A percentile compares a stretch with the other conserved stretches of the same genome.
These are phyloP conservation scores for Lysandra bellargus DNA, from an alignment of 2,888 invertebrate genomes.

Conservation along the genomic window DNA sequence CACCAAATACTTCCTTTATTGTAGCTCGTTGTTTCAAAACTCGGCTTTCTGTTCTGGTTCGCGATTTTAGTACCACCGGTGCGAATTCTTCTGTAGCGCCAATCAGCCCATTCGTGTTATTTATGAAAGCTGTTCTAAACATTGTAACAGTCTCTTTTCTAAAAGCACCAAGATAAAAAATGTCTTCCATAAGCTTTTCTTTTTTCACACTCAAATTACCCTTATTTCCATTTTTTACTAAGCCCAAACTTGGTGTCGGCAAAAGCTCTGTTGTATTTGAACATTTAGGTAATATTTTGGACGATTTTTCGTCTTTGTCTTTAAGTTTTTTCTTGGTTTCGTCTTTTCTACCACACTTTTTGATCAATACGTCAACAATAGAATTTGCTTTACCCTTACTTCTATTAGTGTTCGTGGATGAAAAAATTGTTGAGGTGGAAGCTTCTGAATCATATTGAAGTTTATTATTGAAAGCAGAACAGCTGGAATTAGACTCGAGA, in stretches of 20 bases:
- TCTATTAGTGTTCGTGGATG: conserved; percentile 69
- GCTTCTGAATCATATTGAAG: conserved; percentile 85
- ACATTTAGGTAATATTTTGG: conserved; percentile 80
- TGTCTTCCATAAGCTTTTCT: conserved; percentile 78
- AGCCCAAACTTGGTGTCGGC: conserved; percentile 83
- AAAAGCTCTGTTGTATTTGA: conserved; percentile 78
- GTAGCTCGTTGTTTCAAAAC: conserved; percentile 86
- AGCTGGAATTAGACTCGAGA: conserved; percentile 84
- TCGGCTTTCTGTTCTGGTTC: conserved; percentile 88
- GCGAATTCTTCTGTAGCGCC: conserved; percentile 83
- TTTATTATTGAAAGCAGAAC: conserved; percentile 74
- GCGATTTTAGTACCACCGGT: conserved; percentile 85
- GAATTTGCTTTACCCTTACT: conserved; percentile 73
- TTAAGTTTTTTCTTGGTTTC: conserved; percentile 78
- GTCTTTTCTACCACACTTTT: conserved; percentile 83
- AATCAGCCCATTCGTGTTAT: conserved; percentile 80
- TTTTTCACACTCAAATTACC: conserved; percentile 67
- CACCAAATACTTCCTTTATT: conserved; percentile 90
- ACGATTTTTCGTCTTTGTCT: conserved; percentile 76
- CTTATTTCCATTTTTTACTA: conserved; percentile 65
- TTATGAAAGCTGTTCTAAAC: conserved; percentile 84
- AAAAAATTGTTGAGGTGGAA: conserved; percentile 83
- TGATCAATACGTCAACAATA: conserved; percentile 84
- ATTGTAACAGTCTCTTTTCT: conserved; percentile 85
- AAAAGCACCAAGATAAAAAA: conserved; percentile 83